phyloP scores from a whole-genome alignment of 2,113 vertebrate species.

The Falcunculus frontatus region DNA sequence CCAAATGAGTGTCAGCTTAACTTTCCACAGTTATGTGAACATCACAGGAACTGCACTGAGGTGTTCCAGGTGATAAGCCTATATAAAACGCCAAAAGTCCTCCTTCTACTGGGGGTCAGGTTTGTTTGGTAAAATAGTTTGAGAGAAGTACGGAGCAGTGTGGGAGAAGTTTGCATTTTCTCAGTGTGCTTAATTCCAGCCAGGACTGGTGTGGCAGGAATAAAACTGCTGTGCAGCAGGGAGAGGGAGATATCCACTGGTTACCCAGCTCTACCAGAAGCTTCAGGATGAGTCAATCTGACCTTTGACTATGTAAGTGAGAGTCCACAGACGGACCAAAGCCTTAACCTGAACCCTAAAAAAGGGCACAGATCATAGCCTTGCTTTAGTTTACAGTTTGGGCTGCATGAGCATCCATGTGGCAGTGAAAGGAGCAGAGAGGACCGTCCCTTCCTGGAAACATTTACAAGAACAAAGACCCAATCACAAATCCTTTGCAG shows the following conservation, averaged over 20 bases:
- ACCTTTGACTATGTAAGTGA: background rate
- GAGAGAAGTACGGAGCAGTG: background rate
- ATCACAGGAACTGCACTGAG: background rate
- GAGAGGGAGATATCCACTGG: background rate
- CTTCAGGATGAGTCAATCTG: background rate
- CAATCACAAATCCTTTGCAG: background rate
- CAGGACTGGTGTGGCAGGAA: background rate
- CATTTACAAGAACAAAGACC: background rate
- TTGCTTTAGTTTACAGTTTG: background rate
- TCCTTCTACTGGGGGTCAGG: background rate
- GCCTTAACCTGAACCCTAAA: background rate
- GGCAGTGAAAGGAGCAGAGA: background rate
- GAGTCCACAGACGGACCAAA: background rate
- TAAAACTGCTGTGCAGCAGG: background rate
- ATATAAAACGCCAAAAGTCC: background rate
- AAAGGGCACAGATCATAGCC: background rate
- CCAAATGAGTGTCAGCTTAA: background rate
- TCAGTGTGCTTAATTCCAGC: background rate
- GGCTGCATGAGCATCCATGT: background rate
- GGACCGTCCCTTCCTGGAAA: background rate
- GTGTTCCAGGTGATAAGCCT: background rate
- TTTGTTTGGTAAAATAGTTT: background rate
- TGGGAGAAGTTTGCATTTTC: background rate
- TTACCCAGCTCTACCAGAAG: background rate
- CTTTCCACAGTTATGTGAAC: background rate